Base-by-base conservation (phyloP, 2,797 vertebrate genomes). In the Channa striata region DNA sequence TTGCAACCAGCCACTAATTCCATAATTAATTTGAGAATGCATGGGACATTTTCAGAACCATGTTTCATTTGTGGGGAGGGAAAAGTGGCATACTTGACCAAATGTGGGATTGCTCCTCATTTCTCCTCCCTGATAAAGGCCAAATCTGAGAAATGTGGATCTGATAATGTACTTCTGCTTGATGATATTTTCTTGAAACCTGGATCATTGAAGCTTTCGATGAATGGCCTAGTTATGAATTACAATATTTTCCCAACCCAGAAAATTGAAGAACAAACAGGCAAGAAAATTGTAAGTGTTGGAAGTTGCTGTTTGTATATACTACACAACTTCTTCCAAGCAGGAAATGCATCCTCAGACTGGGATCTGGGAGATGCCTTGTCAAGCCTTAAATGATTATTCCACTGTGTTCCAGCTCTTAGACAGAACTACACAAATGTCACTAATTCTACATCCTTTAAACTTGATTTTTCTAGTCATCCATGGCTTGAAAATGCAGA, bases 151-250 rank as follows among this genome's bases (percentile, higher is more conserved):
- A 52, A 60, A 59, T n/a, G n/a, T n/a, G 49, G 17, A 39, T 59
- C 19, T 44, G 47, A 14, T 21, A 25, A 49, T 59, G 44, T 43
- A 8, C n/a, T 51, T 46, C 25, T 46, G 1, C 39, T 53, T 60
- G 57, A 60, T 68, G 46, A 51, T 43, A 68, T 47, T 52, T 6
- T 69, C 34, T 46, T 37, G 57, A 69, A 57, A 56, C 20, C 34
- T 48, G 23, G 42, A 49, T 40, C 23, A 50, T n/a, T n/a, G n/a
- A n/a, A n/a, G 13, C n/a, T 68, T 33, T 48, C 20, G 2, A 20
- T 40, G 37, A 23, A 58, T 25, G 20, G 53, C 7, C 53, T 36
- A 40, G 40, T 57, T 49, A 53, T 43, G 39, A 58, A 42, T 30
- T 43, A 17, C 44, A 60, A 60, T 13, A 2, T 47, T 13, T 39